Conservation (phyloP, 2,888 invertebrate species). For the Acleris holmiana region DNA sequence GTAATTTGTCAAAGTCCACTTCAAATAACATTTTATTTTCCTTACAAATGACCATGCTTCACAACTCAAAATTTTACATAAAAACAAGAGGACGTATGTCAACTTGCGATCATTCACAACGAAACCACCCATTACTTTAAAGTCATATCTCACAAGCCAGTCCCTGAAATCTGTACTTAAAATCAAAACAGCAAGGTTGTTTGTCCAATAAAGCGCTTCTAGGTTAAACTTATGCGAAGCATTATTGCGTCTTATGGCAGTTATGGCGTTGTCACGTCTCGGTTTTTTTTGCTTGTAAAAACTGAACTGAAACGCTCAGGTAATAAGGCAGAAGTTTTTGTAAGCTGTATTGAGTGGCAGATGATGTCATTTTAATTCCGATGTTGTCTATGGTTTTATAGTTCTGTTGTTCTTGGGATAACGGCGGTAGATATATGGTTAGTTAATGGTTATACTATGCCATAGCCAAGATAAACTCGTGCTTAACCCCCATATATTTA, state of each 20-base stretch:
- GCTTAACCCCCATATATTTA: too few relatives aligned
- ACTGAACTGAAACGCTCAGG: neutral
- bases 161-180: constrained; percentile 1
- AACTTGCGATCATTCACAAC: constrained; percentile 23
- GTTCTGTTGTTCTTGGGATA: constrained; percentile 19
- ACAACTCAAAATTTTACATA: too few relatives aligned
- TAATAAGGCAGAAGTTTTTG: constrained; percentile 6
- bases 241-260: constrained; percentile 36
- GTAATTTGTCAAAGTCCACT: too few relatives aligned
- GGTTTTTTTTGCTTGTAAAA: neutral
- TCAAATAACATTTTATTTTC: too few relatives aligned
- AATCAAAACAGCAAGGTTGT: neutral
- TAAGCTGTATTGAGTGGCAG: constrained; percentile 10
- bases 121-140: constrained; percentile 4
- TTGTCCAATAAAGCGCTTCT: constrained; percentile 10
- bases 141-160: neutral
- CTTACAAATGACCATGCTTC: too few relatives aligned
- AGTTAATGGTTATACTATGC: neutral
- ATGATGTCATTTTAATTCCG: constrained; percentile 53
- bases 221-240: constrained; percentile 17
- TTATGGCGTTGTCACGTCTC: constrained; percentile 8
- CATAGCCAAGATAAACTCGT: too few relatives aligned
- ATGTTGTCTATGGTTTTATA: constrained; percentile 42
- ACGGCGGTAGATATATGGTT: constrained; percentile 7
- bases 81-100: constrained; percentile 15